These are phyloP conservation scores for Lasiurus borealis DNA, from an alignment of 2,113 vertebrate species.

Conservation along the genomic window DNA sequence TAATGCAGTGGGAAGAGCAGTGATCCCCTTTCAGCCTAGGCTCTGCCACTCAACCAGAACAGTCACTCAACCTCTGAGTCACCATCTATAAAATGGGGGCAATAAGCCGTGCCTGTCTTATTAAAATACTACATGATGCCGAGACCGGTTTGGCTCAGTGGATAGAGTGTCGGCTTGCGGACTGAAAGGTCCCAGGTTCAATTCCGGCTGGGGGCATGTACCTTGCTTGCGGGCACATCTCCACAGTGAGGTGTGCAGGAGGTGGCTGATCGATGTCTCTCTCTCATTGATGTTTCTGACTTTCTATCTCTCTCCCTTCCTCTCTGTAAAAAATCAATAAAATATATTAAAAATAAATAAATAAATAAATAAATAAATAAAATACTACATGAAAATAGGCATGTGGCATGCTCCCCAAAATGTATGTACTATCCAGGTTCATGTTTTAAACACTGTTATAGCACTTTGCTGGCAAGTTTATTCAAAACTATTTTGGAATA, in stretches of 20 bases:
- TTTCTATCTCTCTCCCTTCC: no score
- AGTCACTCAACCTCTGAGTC: background rate
- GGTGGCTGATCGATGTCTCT: no score
- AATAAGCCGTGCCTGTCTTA: background rate
- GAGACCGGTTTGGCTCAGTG: no score
- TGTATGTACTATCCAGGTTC: background rate
- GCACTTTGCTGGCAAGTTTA: background rate
- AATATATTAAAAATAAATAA: no score
- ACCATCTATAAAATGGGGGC: background rate
- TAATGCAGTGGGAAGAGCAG: background rate
- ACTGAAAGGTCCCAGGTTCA: no score
- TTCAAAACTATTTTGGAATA: conserved; percentile 43
- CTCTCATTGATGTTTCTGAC: no score
- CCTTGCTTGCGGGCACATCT: no score
- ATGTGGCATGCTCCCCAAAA: background rate
- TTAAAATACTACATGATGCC: background rate
- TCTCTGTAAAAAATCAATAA: no score
- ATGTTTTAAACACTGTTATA: background rate
- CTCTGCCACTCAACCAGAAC: background rate
- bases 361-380: no score
- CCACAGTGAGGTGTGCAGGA: no score
- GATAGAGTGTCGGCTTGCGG: no score
- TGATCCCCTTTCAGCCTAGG: background rate
- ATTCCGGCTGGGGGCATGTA: no score
- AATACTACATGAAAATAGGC: background rate